Percentiles rank a stretch among this genome's conserved stretches.
Conservation (phyloP, 1,140 invertebrate genomes). For the Drosophila nigromelanica region DNA sequence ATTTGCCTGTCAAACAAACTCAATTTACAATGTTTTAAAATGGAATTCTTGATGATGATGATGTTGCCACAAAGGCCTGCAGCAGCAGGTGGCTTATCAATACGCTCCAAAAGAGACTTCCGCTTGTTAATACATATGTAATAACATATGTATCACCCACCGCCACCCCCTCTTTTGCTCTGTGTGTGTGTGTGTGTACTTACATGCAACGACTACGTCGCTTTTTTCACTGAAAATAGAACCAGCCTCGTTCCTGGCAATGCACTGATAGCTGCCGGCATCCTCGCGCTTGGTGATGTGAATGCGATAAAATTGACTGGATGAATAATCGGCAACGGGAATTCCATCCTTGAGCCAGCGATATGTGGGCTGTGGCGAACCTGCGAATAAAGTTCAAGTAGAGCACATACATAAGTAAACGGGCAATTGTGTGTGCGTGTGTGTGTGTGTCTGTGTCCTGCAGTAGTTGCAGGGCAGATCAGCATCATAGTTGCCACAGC, state of each 20-base stretch:
- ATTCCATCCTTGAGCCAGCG: conserved; percentile 94
- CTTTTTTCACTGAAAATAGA: conserved; percentile 95
- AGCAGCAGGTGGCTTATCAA: not conserved
- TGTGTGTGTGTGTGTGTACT: conserved; percentile 84
- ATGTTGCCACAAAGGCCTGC: not conserved
- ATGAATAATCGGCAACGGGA: conserved; percentile 89
- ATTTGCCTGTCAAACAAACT: no score
- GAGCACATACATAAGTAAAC: conserved; percentile 12
- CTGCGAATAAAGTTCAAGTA: conserved; percentile 84
- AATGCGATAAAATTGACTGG: conserved; percentile 92
- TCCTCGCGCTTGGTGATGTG: conserved; percentile 90
- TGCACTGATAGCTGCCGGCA: conserved; percentile 95
- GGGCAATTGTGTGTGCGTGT: not conserved
- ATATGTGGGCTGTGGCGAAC: conserved; percentile 94
- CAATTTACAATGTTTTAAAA: not conserved
- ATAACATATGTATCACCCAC: not conserved
- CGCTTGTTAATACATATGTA: not conserved
- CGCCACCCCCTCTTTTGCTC: no score
- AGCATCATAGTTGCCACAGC: not conserved
- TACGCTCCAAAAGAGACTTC: not conserved
- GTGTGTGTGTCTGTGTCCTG: not conserved
- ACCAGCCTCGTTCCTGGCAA: conserved; percentile 94
- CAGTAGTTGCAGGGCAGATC: no score
- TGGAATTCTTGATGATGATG: not conserved
- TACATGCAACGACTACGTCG: conserved; percentile 94